Evolutionary conservation across 2,113 vertebrate genomes (phyloP).

Genomic region (Alouatta palliata): DNA sequence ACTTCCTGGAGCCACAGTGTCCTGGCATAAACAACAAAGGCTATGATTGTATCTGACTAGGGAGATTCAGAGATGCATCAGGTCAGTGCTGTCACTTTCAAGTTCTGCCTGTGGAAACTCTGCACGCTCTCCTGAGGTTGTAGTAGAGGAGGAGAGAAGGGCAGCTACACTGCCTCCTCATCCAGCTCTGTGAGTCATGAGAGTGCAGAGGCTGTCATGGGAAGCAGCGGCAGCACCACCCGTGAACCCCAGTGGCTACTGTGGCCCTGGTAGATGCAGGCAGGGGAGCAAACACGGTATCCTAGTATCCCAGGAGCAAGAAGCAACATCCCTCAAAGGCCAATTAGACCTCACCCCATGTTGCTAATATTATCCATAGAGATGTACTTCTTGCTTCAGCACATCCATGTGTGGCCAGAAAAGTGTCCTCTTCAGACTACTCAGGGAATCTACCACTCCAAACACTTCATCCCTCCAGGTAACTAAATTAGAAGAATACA

Average conservation of each 20-base stretch:
- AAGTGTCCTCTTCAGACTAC: not conserved
- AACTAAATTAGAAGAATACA: constrained; percentile 38
- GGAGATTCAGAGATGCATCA: not conserved
- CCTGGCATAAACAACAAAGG: not conserved
- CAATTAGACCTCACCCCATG: not conserved
- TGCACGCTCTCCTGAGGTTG: not conserved
- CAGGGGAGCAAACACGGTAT: not conserved
- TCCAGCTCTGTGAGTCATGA: not conserved
- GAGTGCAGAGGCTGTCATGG: not conserved
- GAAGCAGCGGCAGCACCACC: not conserved
- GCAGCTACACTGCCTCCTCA: not conserved
- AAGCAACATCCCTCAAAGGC: not conserved
- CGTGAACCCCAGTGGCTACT: not conserved
- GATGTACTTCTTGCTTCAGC: not conserved
- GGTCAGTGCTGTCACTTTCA: not conserved
- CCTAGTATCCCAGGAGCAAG: not conserved
- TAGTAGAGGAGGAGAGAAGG: not conserved
- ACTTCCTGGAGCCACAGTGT: not conserved
- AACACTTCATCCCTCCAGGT: not conserved
- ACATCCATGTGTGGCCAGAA: not conserved
- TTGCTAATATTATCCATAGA: not conserved
- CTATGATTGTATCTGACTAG: not conserved
- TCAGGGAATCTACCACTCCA: not conserved
- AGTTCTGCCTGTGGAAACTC: not conserved
- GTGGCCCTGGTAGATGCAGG: not conserved